A percentile compares a stretch with the other conserved stretches of the same genome.
Evolutionary conservation across 2,113 vertebrate species (phyloP).

Genomic region (Phaethon lepturus): DNA sequence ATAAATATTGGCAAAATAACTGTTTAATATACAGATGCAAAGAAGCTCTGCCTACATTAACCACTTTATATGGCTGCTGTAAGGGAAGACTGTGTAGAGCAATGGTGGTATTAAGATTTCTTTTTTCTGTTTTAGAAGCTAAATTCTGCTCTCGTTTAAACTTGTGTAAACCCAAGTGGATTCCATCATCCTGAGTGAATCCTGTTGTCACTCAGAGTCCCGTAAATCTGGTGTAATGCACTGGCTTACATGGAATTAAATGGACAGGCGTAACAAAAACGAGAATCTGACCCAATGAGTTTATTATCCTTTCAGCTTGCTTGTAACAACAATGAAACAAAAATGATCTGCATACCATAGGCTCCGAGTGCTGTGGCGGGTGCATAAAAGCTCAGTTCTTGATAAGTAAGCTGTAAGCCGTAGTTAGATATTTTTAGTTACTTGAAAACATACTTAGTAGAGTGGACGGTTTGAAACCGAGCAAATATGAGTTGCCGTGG

Average conservation of each 20-base stretch:
- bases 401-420: background rate
- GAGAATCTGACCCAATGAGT: background rate
- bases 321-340: background rate
- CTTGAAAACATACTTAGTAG: background rate
- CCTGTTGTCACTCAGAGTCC: background rate
- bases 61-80: background rate
- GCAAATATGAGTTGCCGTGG: background rate
- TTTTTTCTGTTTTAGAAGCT: background rate
- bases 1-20: conserved; percentile 64
- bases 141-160: background rate
- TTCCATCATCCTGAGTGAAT: background rate
- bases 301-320: background rate
- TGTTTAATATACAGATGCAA: conserved; percentile 34
- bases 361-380: background rate
- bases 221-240: conserved; percentile 3
- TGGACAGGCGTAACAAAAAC: background rate
- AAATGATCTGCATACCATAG: background rate
- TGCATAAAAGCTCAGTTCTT: background rate
- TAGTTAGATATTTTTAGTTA: background rate
- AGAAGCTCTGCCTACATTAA: background rate
- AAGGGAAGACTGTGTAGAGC: background rate
- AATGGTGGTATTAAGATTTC: background rate
- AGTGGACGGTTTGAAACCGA: background rate
- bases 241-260: conserved; percentile 27
- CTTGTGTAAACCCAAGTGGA: background rate